Base-by-base conservation (phyloP, 1,140 invertebrate species). In the Drosophila asahinai region DNA sequence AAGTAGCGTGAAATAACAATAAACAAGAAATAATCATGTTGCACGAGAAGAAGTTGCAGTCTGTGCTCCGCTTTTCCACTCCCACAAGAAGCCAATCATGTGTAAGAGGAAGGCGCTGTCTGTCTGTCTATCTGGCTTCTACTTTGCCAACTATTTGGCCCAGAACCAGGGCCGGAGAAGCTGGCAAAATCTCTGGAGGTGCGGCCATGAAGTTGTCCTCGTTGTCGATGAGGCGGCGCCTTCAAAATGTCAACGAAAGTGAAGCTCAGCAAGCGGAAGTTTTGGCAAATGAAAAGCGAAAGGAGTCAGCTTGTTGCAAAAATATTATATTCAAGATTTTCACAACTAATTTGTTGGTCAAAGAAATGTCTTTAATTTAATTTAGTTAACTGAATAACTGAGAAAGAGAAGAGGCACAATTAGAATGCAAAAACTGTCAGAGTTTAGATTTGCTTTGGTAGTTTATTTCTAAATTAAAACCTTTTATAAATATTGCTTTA, bases 21-120 rank as follows among this genome's bases (percentile, higher is more conserved):
- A 87, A 87, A 89, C 84, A 87, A 84, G 73, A 89, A 84, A 84
- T 89, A 89, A 89, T 89, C 86, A 89, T 90, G 86, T 90, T 90
- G 80, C 68, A 66, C 30, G 45, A 27, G 51, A 73, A 47, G 51
- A 60, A 59, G 70, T 60, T 60, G 12, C 25, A 73, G 54, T 72
- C 38, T 6, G 36, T 42, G 30, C 55, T 45, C 40, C 27, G 19
- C 59, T 43, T 47, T 60, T 38, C 36, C 19, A 38, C 36, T 59
- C 52, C 71, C 71, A 22, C 55, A 71, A 47, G 67, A 79, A 77
- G 86, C 75, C 86, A 90, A 90, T 90, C 86, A 91, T 91, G 86
- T 89, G 86, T 74, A 86, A 86, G 81, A 90, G 61, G 49, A 70
- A 72, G 67, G 40, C 49, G 74, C 45, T 59, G 71, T 64, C 73